These are phyloP conservation scores for Gastrophryne carolinensis DNA, from an alignment of 2,797 vertebrate species.

Conservation along the genomic window DNA sequence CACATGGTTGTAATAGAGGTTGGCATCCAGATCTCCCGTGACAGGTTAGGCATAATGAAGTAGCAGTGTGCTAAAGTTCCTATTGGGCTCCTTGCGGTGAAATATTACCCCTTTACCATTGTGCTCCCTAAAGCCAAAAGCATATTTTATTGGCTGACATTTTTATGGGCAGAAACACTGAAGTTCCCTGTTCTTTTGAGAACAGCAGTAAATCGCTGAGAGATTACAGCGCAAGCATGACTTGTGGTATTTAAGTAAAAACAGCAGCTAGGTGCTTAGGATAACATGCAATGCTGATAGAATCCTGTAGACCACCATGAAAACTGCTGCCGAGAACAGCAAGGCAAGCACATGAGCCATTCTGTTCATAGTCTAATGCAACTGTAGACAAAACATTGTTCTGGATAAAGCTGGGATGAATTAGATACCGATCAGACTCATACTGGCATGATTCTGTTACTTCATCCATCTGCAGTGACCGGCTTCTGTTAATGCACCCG, in stretches of 20 bases:
- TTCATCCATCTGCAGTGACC: no score
- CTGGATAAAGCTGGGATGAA: no score
- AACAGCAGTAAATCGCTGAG: constrained; percentile 3
- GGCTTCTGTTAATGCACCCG: no score
- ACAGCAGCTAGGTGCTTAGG: background rate
- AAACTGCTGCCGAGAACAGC: background rate
- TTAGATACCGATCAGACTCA: no score
- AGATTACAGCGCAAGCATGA: background rate
- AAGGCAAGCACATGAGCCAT: background rate
- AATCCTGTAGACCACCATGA: background rate
- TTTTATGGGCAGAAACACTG: constrained; percentile 3
- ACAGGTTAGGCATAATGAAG: no score
- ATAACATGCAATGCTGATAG: background rate
- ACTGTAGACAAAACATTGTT: no score
- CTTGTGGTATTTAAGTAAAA: background rate
- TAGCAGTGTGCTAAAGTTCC: no score
- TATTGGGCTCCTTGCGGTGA: background rate
- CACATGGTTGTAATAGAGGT: no score
- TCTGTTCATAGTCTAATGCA: no score
- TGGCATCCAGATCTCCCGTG: no score
- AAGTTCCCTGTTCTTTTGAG: constrained; percentile 11
- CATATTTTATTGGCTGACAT: constrained; percentile 2
- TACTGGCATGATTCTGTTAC: no score
- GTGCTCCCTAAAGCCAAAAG: background rate
- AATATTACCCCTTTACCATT: background rate